Base-by-base conservation (phyloP, 2,888 invertebrate species). In the Epinotia demarniana region DNA sequence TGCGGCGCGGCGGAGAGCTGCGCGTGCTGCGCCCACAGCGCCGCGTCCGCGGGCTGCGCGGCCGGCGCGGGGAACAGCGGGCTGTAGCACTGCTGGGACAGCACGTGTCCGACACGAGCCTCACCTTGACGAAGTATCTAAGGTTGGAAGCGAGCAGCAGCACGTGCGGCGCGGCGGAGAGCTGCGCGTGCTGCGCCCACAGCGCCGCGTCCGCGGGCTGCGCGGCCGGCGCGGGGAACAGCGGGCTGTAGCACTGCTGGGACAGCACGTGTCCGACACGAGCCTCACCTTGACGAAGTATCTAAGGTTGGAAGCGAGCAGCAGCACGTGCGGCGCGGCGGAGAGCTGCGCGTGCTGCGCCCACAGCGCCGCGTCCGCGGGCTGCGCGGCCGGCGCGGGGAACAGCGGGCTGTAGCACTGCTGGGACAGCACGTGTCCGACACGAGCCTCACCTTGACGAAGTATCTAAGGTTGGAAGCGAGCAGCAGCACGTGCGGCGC, bases 141-240 rank as follows among this genome's bases (percentile, higher is more conserved):
- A 98, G 96, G 87, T 97, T 97, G 3, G 98, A 98, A 0, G 99
- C 98, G 80, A 98, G 88, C 76, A 99, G 90, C 18, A 99, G 92
- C 66, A 99, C 83, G 87, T 99, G 98, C 6, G 99, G 99, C 72
- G 96, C 95, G 75, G 93, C 89, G 13, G 96, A 92, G 79, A 99
- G 93, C 75, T 95, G 95, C 16, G 96, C 96, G 89, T 96, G 95
- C 82, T n/a, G 95, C 95, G 62, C 96, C 92, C 97, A 96, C 77
- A 97, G 93, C 78, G 95, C 95, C 18, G 96, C 95, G 90, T 98
- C 98, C 11, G 97, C 95, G 79, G 95, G 94, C 67, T 97, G 88
- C 73, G 96, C 96, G 77, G 95, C 93, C 64, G 95, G 91, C 13
- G 97, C 95, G 73, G 98, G 98, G 89, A 96, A 96, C 72, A 98